A percentile compares a stretch with the other conserved stretches of the same genome.
Evolutionary conservation across 1,140 invertebrate species (phyloP).

Genomic region (Drosophila sturtevanti): DNA sequence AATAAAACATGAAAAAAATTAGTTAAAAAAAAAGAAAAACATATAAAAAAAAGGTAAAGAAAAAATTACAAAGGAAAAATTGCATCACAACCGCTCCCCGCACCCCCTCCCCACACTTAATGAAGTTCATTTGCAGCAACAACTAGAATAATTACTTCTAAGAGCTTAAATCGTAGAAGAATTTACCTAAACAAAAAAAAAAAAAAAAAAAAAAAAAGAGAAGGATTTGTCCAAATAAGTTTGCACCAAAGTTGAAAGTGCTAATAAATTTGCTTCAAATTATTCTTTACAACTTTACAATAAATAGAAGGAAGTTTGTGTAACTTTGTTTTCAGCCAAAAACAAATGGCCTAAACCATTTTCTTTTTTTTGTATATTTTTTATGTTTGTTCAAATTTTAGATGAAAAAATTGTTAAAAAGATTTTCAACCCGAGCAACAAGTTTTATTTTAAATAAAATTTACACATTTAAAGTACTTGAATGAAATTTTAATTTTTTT

Average conservation of each 20-base stretch:
- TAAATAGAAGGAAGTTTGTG: neutral
- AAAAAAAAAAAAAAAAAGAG: neutral
- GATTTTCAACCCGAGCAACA: too few relatives aligned
- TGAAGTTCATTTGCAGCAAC: constrained; percentile 47
- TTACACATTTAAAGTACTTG: too few relatives aligned
- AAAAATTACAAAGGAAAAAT: neutral
- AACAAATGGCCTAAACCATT: too few relatives aligned
- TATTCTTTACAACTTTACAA: neutral
- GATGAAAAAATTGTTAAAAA: too few relatives aligned
- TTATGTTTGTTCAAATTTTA: too few relatives aligned
- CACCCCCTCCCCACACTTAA: constrained; percentile 11
- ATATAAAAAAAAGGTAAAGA: neutral
- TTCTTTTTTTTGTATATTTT: too few relatives aligned
- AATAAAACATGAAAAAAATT: constrained; percentile 20
- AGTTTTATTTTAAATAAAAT: too few relatives aligned
- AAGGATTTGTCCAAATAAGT: neutral
- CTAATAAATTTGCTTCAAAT: constrained; percentile 4
- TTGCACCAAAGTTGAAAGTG: neutral
- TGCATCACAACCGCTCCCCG: too few relatives aligned
- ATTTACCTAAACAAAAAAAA: neutral
- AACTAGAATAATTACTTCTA: constrained; percentile 49
- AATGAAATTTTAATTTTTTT: too few relatives aligned
- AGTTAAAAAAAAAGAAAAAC: constrained; percentile 7
- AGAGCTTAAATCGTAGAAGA: constrained; percentile 36
- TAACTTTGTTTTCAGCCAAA: neutral